phyloP scores from a whole-genome alignment of 2,113 vertebrate species.

The Coracopsis vasa region DNA sequence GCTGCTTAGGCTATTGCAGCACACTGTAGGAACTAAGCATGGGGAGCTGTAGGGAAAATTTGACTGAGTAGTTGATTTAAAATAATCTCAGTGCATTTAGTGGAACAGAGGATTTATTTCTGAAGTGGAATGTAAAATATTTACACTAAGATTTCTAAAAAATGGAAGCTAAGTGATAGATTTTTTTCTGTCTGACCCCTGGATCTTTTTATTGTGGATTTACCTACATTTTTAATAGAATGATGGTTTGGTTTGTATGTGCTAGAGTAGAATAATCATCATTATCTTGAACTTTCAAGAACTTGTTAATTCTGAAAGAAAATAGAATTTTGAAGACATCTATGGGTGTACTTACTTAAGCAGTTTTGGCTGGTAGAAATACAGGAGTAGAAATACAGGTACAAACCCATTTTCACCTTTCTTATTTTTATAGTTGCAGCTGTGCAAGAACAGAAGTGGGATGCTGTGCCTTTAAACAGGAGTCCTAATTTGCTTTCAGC shows the following conservation, averaged over 20 bases:
- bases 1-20: not conserved
- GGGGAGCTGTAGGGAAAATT: not conserved
- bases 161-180: not conserved
- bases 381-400: not conserved
- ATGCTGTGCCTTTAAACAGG: conserved; percentile 47
- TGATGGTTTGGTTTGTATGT: not conserved
- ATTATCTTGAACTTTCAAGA: not conserved
- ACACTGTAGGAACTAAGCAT: not conserved
- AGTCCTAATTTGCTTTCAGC: conserved; percentile 59
- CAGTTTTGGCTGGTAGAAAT: not conserved
- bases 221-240: not conserved
- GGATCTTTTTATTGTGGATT: not conserved
- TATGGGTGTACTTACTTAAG: not conserved
- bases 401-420: not conserved
- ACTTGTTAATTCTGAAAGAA: not conserved
- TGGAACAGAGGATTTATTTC: not conserved
- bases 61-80: not conserved
- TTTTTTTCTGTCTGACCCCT: not conserved
- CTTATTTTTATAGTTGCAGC: not conserved
- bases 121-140: not conserved
- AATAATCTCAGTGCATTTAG: not conserved
- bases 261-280: not conserved
- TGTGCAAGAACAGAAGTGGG: not conserved
- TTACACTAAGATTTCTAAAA: not conserved
- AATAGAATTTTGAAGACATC: not conserved